phyloP scores from a whole-genome alignment of 2,113 vertebrate species.

The Ailurus styani region DNA sequence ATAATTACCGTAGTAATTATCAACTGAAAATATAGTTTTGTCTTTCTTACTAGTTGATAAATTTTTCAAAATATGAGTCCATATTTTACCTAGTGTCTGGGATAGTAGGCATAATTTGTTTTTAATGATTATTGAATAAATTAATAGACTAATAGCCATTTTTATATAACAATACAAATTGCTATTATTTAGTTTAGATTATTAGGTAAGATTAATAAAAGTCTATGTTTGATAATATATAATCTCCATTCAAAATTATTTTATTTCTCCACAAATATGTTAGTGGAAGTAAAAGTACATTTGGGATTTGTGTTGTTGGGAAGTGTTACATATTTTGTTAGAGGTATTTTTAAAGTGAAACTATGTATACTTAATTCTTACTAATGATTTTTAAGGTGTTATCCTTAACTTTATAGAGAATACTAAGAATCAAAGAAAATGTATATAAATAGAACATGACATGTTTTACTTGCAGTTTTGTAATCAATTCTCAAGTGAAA shows the following conservation, averaged over 20 bases:
- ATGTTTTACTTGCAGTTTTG: not conserved
- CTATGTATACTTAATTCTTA: not conserved
- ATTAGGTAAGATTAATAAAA: not conserved
- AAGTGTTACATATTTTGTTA: not conserved
- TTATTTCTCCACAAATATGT: not conserved
- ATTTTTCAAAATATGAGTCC: not conserved
- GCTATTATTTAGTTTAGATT: not conserved
- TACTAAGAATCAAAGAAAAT: not conserved
- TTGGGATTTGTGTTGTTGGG: too few species aligned
- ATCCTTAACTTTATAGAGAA: not conserved
- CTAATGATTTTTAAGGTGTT: not conserved
- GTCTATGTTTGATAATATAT: not conserved
- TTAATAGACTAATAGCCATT: not conserved
- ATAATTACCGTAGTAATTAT: not conserved
- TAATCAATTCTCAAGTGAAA: not conserved
- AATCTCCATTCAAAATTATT: not conserved
- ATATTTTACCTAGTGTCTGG: not conserved
- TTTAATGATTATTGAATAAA: not conserved
- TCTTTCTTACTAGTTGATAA: not conserved
- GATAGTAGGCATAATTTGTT: not conserved
- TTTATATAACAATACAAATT: not conserved
- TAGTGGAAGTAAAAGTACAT: not conserved
- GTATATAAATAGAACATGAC: not conserved
- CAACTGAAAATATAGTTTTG: not conserved
- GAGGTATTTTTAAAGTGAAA: not conserved